Percentiles rank a stretch among this genome's conserved stretches.
Conservation (phyloP, 2,888 invertebrate genomes). For the Drosophila emarginata region DNA sequence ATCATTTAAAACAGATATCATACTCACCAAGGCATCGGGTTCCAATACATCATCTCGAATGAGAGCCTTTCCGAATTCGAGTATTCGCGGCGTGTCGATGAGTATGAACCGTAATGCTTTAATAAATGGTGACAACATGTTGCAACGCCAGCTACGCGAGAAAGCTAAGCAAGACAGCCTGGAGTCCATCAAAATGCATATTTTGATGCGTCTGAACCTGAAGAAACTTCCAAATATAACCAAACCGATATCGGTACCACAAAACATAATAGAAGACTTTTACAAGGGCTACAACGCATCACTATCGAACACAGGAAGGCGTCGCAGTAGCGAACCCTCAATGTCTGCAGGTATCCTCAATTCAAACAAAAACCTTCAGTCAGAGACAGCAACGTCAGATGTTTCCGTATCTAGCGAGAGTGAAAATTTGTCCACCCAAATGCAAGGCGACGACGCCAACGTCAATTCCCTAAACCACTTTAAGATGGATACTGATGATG, state of each 20-base stretch:
- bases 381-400: not conserved
- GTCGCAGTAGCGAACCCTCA: not conserved
- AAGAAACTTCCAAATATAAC: constrained; percentile 86
- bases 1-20: constrained; percentile 20
- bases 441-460: constrained; percentile 69
- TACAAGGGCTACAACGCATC: constrained; percentile 76
- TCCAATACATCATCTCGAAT: not conserved
- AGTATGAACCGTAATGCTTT: constrained; percentile 62
- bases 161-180: constrained; percentile 85
- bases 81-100: constrained; percentile 47
- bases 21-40: not conserved
- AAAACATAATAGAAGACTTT: constrained; percentile 83
- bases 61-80: not conserved
- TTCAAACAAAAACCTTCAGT: not conserved
- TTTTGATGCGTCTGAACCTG: constrained; percentile 86
- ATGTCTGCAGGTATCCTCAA: not conserved
- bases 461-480: constrained; percentile 41
- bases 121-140: constrained; percentile 60
- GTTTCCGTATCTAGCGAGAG: not conserved
- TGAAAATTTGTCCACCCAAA: constrained; percentile 43
- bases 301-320: constrained; percentile 19
- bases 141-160: constrained; percentile 83
- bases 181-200: constrained; percentile 86
- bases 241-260: constrained; percentile 85
- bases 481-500: constrained; percentile 25